Evolutionary conservation across 2,888 invertebrate species (phyloP).

Genomic region (Sesamia inferens): DNA sequence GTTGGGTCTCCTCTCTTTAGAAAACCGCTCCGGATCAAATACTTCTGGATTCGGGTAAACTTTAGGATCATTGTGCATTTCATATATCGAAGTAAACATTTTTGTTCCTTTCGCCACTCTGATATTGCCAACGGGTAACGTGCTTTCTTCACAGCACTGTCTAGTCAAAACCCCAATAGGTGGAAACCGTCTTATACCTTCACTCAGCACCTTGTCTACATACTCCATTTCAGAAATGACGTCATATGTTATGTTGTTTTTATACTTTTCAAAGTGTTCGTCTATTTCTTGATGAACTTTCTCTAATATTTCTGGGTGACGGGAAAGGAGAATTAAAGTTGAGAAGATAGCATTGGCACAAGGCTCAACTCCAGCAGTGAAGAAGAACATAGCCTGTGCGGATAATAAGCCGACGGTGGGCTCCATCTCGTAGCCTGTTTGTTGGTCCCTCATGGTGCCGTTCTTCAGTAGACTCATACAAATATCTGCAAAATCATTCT

Average conservation of each 20-base stretch:
- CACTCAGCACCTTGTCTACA: conserved; percentile 74
- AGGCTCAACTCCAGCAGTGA: conserved; percentile 79
- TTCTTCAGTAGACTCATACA: conserved; percentile 72
- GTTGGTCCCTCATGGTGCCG: conserved; percentile 70
- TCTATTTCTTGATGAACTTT: conserved; percentile 55
- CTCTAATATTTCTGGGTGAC: conserved; percentile 71
- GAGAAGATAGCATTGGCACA: conserved; percentile 60
- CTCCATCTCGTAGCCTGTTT: conserved; percentile 71
- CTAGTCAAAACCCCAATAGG: conserved; percentile 74
- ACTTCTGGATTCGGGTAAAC: conserved; percentile 81
- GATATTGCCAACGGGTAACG: conserved; percentile 78
- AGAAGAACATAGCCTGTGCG: conserved; percentile 62
- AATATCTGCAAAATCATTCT: conserved; percentile 78
- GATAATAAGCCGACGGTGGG: conserved; percentile 71
- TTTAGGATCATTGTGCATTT: conserved; percentile 80
- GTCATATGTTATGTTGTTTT: conserved; percentile 54
- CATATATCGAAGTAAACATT: conserved; percentile 74
- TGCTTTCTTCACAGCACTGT: conserved; percentile 70
- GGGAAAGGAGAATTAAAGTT: conserved; percentile 72
- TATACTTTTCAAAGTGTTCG: conserved; percentile 45
- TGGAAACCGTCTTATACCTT: conserved; percentile 75
- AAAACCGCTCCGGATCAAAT: conserved; percentile 83
- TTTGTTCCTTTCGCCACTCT: conserved; percentile 74
- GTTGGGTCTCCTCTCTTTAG: conserved; percentile 60
- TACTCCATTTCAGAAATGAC: conserved; percentile 73